phyloP scores from a whole-genome alignment of 2,797 vertebrate species.

The Gadopsis bispinosus region DNA sequence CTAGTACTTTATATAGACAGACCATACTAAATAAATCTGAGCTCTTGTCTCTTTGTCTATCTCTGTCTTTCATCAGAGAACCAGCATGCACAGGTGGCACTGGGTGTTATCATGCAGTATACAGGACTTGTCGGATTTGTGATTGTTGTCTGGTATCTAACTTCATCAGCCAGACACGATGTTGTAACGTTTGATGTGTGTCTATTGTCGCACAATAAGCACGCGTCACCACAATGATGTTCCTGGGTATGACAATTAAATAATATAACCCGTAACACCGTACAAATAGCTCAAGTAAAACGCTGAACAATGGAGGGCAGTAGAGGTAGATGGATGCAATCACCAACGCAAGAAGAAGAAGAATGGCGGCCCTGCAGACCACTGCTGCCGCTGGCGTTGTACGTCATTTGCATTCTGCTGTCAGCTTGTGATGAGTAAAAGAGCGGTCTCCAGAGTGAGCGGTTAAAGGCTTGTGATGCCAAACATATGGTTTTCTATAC shows the following conservation, averaged over 20 bases:
- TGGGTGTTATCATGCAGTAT: neutral
- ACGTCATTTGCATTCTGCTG: neutral
- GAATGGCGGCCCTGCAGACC: neutral
- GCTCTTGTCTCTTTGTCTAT: constrained; percentile 23
- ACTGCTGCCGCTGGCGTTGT: neutral
- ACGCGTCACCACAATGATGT: neutral
- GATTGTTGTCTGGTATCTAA: constrained; percentile 5
- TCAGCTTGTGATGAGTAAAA: neutral
- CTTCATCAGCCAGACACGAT: neutral
- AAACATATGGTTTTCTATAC: constrained; percentile 57
- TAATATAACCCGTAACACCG: neutral
- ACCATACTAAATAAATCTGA: constrained; percentile 49
- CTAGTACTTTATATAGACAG: constrained; percentile 47
- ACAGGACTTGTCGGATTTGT: constrained; percentile 19
- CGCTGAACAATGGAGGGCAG: neutral
- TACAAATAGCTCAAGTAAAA: neutral
- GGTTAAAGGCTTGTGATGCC: constrained; percentile 22
- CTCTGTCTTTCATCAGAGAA: constrained; percentile 14
- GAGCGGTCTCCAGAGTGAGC: constrained; percentile 2
- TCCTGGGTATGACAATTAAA: neutral
- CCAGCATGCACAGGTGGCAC: constrained; percentile 38
- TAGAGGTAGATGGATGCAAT: neutral
- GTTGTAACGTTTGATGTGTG: neutral
- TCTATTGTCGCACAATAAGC: neutral
- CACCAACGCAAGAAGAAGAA: neutral